Conservation (phyloP, 2,888 invertebrate genomes). For the Loripinus fragilis region DNA sequence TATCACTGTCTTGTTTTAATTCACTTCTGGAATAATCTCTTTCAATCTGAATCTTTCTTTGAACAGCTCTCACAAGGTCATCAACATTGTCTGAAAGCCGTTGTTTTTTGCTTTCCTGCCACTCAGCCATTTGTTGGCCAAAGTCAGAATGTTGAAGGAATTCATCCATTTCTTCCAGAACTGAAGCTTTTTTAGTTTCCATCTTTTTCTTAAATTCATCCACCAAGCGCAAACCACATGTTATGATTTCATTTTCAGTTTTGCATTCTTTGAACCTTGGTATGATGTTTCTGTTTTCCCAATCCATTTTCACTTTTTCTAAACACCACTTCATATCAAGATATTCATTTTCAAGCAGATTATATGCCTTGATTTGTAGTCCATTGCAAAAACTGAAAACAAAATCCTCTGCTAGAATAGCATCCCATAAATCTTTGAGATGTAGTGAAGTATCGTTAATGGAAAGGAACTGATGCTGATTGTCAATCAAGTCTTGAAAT, state of each 20-base stretch:
- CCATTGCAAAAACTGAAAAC: slow-evolving; percentile 15
- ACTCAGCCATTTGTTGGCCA: background rate
- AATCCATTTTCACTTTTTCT: background rate
- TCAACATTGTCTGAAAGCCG: background rate
- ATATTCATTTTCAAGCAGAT: background rate
- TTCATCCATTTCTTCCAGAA: background rate
- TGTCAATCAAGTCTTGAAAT: background rate
- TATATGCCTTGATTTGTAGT: slow-evolving; percentile 13
- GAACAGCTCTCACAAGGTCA: no score
- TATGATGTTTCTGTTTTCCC: background rate
- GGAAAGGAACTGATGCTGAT: background rate
- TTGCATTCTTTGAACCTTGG: background rate
- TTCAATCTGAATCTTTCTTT: no score
- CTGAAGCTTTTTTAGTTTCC: background rate
- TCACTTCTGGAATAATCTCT: background rate
- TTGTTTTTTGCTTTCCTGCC: slow-evolving; percentile 13
- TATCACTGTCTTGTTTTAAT: background rate
- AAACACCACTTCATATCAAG: background rate
- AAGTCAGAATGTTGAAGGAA: slow-evolving; percentile 4
- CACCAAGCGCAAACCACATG: background rate
- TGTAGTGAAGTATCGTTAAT: background rate
- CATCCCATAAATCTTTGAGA: slow-evolving; percentile 11
- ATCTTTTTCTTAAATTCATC: background rate
- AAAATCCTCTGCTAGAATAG: slow-evolving; percentile 19
- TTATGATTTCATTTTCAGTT: background rate